A percentile compares a stretch with the other conserved stretches of the same genome.
Conservation (phyloP, 2,797 vertebrate genomes). For the Phataginus tetradactyla region DNA sequence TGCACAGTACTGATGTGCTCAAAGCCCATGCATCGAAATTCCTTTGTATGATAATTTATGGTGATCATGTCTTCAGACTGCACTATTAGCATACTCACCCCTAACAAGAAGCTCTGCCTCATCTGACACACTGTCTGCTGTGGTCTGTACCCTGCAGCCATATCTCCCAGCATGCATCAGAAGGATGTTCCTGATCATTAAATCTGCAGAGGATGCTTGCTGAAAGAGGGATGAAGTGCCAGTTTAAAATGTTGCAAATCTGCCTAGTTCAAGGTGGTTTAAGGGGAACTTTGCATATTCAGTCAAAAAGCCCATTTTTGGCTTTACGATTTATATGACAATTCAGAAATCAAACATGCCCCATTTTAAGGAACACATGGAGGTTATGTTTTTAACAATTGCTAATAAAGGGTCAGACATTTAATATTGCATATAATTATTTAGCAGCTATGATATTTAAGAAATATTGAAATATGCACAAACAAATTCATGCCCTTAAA, state of each 20-base stretch:
- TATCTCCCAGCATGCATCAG: conserved; percentile 97
- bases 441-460: conserved; percentile 68
- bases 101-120: conserved; percentile 97
- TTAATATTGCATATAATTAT: conserved; percentile 68
- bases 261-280: conserved; percentile 78
- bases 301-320: conserved; percentile 63
- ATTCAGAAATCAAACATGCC: conserved; percentile 70
- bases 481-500: conserved; percentile 52
- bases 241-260: conserved; percentile 84
- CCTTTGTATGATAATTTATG: conserved; percentile 67
- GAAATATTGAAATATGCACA: conserved; percentile 63
- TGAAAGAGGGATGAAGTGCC: conserved; percentile 87
- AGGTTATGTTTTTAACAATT: conserved; percentile 64
- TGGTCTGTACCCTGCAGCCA: conserved; percentile 95
- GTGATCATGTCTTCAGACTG: conserved; percentile 71
- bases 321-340: conserved; percentile 68
- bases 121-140: conserved; percentile 93
- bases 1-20: neutral
- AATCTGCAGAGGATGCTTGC: conserved; percentile 97
- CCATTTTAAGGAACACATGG: conserved; percentile 73
- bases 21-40: conserved; percentile 63
- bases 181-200: conserved; percentile 99
- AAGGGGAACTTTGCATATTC: conserved; percentile 58
- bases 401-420: conserved; percentile 74
- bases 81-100: conserved; percentile 89